Evolutionary conservation across 2,888 invertebrate species (phyloP).

Genomic region (Drosophila recens): DNA sequence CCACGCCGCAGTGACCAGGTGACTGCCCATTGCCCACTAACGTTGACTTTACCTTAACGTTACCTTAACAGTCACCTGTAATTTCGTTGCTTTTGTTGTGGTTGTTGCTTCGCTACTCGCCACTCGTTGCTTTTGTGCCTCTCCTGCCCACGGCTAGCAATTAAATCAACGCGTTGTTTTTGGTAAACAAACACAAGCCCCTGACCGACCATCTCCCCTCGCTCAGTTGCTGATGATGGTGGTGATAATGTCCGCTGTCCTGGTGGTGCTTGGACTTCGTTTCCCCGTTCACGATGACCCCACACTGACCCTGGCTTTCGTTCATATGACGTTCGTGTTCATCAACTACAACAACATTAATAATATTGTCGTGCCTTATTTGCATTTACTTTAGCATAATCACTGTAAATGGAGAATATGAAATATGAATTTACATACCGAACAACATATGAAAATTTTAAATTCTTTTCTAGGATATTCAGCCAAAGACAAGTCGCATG

Average conservation of each 20-base stretch:
- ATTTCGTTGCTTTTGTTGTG: constrained; percentile 40
- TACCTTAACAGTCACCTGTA: constrained; percentile 21
- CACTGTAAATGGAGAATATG: too few species aligned
- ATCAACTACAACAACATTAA: constrained; percentile 62
- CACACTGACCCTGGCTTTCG: constrained; percentile 67
- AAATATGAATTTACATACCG: constrained; percentile 18
- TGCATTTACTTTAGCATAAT: constrained; percentile 73
- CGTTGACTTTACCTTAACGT: constrained; percentile 7
- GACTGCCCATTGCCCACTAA: constrained; percentile 28
- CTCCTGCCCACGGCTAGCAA: constrained; percentile 42
- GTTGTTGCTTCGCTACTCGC: constrained; percentile 55
- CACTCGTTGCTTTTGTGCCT: constrained; percentile 32
- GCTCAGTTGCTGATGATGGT: constrained; percentile 6
- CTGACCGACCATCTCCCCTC: background rate
- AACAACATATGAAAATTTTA: constrained; percentile 21
- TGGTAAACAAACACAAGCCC: constrained; percentile 65
- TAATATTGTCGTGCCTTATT: constrained; percentile 67
- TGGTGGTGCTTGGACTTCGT: constrained; percentile 13
- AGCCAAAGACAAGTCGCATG: constrained; percentile 9
- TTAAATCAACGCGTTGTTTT: constrained; percentile 74
- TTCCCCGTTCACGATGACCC: constrained; percentile 52
- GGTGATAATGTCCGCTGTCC: constrained; percentile 1
- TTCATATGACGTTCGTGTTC: constrained; percentile 52
- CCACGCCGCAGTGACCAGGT: constrained; percentile 23
- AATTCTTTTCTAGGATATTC: constrained; percentile 47